A percentile compares a stretch with the other conserved stretches of the same genome.
These are phyloP conservation scores for Gallinago nigripennis DNA, from an alignment of 2,797 vertebrate genomes.

Conservation along the genomic window DNA sequence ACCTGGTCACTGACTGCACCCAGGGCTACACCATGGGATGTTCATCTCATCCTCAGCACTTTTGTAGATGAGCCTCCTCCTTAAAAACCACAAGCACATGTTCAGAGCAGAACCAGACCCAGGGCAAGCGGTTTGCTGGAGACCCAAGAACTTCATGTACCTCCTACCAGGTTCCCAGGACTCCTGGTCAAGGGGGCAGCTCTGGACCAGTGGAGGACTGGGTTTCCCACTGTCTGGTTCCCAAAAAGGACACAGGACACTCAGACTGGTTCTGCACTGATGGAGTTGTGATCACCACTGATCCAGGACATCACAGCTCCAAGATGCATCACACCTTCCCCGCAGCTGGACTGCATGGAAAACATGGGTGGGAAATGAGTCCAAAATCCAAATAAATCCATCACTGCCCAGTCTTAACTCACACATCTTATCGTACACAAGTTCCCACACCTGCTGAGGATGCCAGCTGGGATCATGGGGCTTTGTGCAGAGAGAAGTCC, in stretches of 20 bases:
- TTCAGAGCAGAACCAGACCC: neutral
- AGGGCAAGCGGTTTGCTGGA: neutral
- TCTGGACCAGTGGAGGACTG: neutral
- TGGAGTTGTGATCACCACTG: neutral
- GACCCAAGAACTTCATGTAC: neutral
- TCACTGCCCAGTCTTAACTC: neutral
- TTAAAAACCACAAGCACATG: neutral
- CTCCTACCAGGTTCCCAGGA: neutral
- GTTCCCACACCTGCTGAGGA: neutral
- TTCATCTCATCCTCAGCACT: neutral
- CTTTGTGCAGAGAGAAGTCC: neutral
- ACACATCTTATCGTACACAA: neutral
- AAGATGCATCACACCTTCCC: neutral
- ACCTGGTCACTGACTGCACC: neutral
- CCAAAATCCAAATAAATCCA: conserved; percentile 28
- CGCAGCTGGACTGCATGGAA: conserved; percentile 18
- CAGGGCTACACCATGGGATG: neutral
- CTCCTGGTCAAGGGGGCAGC: neutral
- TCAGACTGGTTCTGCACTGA: neutral
- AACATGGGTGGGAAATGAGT: neutral
- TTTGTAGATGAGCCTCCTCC: neutral
- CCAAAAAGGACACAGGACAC: conserved; percentile 8
- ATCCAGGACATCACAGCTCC: neutral
- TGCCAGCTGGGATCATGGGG: rapidly evolving
- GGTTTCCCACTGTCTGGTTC: neutral